Evolutionary conservation across 2,888 invertebrate species (phyloP), one percentile per base, ranked within the genome.

Genomic region (Pyrochroa serraticornis): DNA sequence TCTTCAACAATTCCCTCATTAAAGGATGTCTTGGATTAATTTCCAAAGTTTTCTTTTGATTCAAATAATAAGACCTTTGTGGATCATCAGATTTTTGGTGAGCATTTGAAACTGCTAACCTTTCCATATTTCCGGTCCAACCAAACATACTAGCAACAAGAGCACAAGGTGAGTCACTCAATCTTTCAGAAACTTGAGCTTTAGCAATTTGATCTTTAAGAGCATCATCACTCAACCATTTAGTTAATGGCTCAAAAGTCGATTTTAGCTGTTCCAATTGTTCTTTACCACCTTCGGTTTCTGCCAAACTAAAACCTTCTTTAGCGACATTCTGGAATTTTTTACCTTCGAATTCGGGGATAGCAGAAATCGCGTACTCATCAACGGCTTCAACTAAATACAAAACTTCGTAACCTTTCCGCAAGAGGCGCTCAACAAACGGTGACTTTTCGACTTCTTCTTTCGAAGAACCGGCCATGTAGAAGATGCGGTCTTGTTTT

Each of bases 271-370:
- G 86, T 76, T 95, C 94, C 72, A 89, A 81, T 66, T 86, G 86
- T 77, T 91, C 91, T 80, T 93, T 91, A 62, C 82, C 82, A 64
- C 81, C 82, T 69, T 85, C 86, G 9, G 82, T 83, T 73, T 95
- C 93, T 39, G 91, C 87, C 6, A 98, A 80, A 66, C 89, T 87
- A 77, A 98, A 90, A 32, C 97, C 97, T 83, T 99, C 99, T 82
- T 99, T 99, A 68, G 99, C 99, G 49, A 97, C 95, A 79, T 99
- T 99, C 82, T 96, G 96, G 92, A 99, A 98, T 81, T 97, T 98
- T 83, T 97, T 95, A 50, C 96, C 95, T 73, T 99, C 98, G 81
- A 93, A 99, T 81, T 99, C 98, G 1, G 98, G 97, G 78, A 99
- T 83, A 41, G 96, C 91, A 46, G 95, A 94, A 69, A 99, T 92